Evolutionary conservation across 2,888 invertebrate genomes (phyloP).

Genomic region (Calameuta pallipes): DNA sequence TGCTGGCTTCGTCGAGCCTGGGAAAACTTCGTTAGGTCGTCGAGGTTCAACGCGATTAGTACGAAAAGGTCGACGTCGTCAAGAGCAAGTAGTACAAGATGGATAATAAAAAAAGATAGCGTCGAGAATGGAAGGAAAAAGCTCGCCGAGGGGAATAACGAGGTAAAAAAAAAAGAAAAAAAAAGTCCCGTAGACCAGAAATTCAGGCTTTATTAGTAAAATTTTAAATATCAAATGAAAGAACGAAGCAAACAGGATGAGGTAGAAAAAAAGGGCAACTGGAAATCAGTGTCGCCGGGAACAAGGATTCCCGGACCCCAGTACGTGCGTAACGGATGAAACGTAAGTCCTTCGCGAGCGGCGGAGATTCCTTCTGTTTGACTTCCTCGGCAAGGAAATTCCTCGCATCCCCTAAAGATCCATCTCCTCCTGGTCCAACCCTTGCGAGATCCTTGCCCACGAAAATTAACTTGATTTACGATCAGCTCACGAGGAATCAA

Average conservation of each 20-base stretch:
- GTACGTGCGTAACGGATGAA: background rate
- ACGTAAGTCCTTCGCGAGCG: background rate
- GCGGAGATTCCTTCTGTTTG: background rate
- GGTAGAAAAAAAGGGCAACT: background rate
- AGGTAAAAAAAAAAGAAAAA: background rate
- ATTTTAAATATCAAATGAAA: background rate
- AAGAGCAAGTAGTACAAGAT: background rate
- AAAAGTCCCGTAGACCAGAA: background rate
- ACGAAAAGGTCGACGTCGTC: background rate
- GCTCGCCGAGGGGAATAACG: background rate
- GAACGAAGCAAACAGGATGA: background rate
- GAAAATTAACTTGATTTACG: background rate
- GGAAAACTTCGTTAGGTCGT: background rate
- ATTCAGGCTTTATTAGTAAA: background rate
- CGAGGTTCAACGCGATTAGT: background rate
- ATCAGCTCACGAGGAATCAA: background rate
- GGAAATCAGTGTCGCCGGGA: background rate
- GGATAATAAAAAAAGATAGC: background rate
- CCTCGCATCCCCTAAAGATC: background rate
- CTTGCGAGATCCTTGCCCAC: background rate
- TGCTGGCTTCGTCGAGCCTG: background rate
- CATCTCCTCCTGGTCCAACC: background rate
- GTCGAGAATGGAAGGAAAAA: background rate
- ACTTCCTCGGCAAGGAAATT: background rate
- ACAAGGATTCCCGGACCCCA: too few species aligned